Evolutionary conservation across 1,140 invertebrate genomes (phyloP).

Genomic region (Hestina assimilis): DNA sequence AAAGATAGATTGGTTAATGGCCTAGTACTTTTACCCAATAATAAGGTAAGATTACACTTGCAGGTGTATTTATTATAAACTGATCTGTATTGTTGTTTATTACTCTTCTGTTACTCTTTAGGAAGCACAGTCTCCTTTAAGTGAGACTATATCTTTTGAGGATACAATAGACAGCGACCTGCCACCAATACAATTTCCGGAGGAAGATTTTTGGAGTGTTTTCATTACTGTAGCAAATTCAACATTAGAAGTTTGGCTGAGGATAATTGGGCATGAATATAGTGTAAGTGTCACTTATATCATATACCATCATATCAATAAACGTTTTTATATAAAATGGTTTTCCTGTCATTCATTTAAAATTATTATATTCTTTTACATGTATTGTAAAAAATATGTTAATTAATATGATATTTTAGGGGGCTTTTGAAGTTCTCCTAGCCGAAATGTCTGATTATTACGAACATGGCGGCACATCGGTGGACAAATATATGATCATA

Average conservation of each 20-base stretch:
- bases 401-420: conserved; percentile 37
- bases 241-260: conserved; percentile 78
- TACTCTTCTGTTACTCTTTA: conserved; percentile 17
- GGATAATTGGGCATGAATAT: conserved; percentile 77
- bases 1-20: conserved; percentile 76
- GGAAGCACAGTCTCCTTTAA: conserved; percentile 31
- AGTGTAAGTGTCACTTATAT: conserved; percentile 67
- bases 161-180: conserved; percentile 62
- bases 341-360: too few species aligned
- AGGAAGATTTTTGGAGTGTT: conserved; percentile 77
- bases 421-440: conserved; percentile 74
- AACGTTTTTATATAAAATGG: too few species aligned
- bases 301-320: not conserved
- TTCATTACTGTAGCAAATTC: conserved; percentile 77
- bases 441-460: conserved; percentile 80
- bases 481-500: conserved; percentile 64
- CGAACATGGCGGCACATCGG: conserved; percentile 45
- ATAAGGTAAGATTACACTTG: conserved; percentile 47
- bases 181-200: conserved; percentile 71
- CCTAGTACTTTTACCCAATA: conserved; percentile 70
- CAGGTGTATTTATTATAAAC: not conserved
- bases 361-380: too few species aligned
- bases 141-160: conserved; percentile 35
- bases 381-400: too few species aligned
- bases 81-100: not conserved